A percentile compares a stretch with the other conserved stretches of the same genome.
Evolutionary conservation across 2,797 vertebrate species (phyloP).

Genomic region (Lacerta agilis): DNA sequence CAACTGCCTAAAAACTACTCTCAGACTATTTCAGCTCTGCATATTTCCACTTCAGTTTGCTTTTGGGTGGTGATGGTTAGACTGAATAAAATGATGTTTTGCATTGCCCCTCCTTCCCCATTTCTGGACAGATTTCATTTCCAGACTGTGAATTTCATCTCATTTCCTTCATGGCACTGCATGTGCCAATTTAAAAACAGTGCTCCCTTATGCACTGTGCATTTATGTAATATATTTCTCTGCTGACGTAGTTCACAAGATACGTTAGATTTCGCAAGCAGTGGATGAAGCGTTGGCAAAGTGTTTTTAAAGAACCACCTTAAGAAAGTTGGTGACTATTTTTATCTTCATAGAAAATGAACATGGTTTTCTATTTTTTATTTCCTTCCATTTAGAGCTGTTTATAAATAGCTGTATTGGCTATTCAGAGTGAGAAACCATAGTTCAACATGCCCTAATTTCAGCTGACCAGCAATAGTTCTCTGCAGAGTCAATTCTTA

Average conservation of each 20-base stretch:
- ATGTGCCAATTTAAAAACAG: slow-evolving; percentile 66
- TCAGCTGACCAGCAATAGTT: not conserved
- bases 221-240: slow-evolving; percentile 10
- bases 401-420: not conserved
- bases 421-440: not conserved
- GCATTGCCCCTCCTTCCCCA: not conserved
- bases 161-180: slow-evolving; percentile 58
- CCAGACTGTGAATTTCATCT: slow-evolving; percentile 67
- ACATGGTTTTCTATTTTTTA: not conserved
- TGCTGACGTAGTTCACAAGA: slow-evolving; percentile 46
- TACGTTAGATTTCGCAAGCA: slow-evolving; percentile 48
- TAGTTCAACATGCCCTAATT: not conserved
- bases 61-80: slow-evolving; percentile 6
- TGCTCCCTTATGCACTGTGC: slow-evolving; percentile 61
- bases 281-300: not conserved
- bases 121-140: slow-evolving; percentile 67
- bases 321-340: not conserved
- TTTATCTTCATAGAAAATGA: not conserved
- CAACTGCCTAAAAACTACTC: slow-evolving; percentile 52
- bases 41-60: slow-evolving; percentile 65
- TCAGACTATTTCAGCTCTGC: slow-evolving; percentile 60
- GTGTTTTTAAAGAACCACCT: not conserved
- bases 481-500: too few relatives aligned
- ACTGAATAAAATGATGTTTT: slow-evolving; percentile 53
- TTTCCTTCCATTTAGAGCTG: not conserved